Conservation (phyloP, 2,113 vertebrate genomes). For the Hippocampus guttulatus region DNA sequence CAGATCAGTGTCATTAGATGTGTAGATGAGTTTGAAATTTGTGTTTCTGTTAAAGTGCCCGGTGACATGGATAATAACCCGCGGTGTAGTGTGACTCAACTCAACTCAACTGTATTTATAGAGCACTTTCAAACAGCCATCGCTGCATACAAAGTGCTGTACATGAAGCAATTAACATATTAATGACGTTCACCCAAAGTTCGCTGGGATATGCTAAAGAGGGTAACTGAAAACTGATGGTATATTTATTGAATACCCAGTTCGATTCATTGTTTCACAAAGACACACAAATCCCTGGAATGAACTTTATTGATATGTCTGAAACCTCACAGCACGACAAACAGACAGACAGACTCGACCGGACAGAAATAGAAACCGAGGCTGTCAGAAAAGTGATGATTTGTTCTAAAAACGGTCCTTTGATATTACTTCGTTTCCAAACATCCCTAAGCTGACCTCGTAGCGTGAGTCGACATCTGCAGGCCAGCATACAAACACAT, state of each 20-base stretch:
- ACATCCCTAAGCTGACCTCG: slow-evolving; percentile 1
- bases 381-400: slow-evolving; percentile 23
- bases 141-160: no score
- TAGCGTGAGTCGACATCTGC: slow-evolving; percentile 9
- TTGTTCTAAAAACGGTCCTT: slow-evolving; percentile 11
- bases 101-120: no score
- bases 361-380: slow-evolving; percentile 50
- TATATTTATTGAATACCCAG: not conserved
- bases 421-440: slow-evolving; percentile 13
- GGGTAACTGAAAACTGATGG: not conserved
- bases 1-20: not conserved
- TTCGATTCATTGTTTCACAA: not conserved
- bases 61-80: not conserved
- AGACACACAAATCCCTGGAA: slow-evolving; percentile 12
- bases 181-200: no score
- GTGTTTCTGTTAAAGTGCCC: not conserved
- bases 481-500: slow-evolving; percentile 30
- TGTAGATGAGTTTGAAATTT: not conserved
- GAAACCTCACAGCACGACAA: slow-evolving; percentile 21
- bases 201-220: not conserved
- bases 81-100: not conserved
- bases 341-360: slow-evolving; percentile 36
- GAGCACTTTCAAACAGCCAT: no score
- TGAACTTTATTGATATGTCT: slow-evolving; percentile 58
- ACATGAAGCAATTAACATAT: no score